These are phyloP conservation scores for Asbolus verrucosus DNA, from an alignment of 1,140 invertebrate species.

Conservation along the genomic window DNA sequence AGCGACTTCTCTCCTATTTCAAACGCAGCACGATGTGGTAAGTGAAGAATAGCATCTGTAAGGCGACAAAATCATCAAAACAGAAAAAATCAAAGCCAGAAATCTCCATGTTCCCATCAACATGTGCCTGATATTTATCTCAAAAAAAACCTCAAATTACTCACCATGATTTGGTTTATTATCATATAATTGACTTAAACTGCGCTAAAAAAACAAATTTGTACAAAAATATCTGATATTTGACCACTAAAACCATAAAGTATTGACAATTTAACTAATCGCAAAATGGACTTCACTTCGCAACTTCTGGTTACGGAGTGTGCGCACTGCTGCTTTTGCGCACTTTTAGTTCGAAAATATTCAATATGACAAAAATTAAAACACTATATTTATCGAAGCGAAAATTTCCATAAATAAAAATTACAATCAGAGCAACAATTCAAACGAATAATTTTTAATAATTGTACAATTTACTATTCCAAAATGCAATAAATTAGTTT, in stretches of 20 bases:
- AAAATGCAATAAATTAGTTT: too few species aligned
- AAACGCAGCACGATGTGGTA: too few species aligned
- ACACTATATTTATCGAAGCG: too few species aligned
- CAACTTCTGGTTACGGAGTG: conserved; percentile 2
- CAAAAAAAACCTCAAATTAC: too few species aligned
- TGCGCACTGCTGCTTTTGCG: conserved; percentile 10
- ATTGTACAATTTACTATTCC: too few species aligned
- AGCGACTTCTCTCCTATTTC: too few species aligned
- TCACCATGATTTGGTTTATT: background rate
- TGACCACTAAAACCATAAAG: conserved; percentile 7
- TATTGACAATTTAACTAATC: background rate
- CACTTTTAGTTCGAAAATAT: too few species aligned
- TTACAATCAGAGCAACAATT: too few species aligned
- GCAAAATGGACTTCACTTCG: background rate
- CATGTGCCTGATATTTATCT: too few species aligned
- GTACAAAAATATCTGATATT: background rate
- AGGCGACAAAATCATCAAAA: background rate
- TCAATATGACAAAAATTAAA: background rate
- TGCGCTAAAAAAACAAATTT: background rate
- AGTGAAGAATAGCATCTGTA: background rate
- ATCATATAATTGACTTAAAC: background rate
- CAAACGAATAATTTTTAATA: too few species aligned
- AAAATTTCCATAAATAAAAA: too few species aligned
- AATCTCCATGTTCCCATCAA: conserved; percentile 17
- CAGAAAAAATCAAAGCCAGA: too few species aligned